Evolutionary conservation across 2,888 invertebrate genomes (phyloP), one percentile per base, ranked within the genome.

Genomic region (Rhagophthalmus giganteus): DNA sequence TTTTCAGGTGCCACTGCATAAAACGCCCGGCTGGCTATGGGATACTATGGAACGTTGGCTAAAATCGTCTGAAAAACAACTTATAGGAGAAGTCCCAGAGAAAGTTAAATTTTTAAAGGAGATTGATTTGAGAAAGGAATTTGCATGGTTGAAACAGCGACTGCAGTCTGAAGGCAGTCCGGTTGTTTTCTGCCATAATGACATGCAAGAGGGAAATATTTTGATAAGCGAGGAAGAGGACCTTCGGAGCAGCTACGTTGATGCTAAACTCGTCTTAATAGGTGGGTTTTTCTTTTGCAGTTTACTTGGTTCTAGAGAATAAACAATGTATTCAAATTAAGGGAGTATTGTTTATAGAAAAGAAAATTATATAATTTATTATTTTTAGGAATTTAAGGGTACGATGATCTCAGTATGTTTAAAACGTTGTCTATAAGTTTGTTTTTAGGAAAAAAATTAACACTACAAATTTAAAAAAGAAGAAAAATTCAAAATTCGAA

Each of bases 11-110:
- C 99, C 99, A 0, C 84, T 99, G 58, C 90, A 89, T 61, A 99
- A 99, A 75, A 94, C 95, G 65, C 96, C 98, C 0, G 86, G 87
- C 46, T 98, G 96, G 92, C 74, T 98, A 0, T 94, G 92, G 88
- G 90, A 94, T 65, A 94, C 91, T 2, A 87, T 94, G 79, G 80
- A 81, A 14, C 86, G 88, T 68, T 94, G 88, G 88, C 69, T 86
- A 54, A 79, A 79, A 37, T 83, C 81, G 0, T 79, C 83, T 2
- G 76, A 77, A 4, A 75, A 76, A 11, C 78, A 78, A 25, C 60
- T 81, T 1, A 69, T 72, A 4, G 71, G 69, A 8, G 70, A 75
- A 2, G 63, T 77, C 6, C 73, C 73, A 1, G 65, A 65, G 6
- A 58, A 57, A 16, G 64, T 63, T 9, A 58, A 58, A 32, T 37